Base-by-base conservation (phyloP, 1,140 invertebrate genomes). In the Lucilia sericata region DNA sequence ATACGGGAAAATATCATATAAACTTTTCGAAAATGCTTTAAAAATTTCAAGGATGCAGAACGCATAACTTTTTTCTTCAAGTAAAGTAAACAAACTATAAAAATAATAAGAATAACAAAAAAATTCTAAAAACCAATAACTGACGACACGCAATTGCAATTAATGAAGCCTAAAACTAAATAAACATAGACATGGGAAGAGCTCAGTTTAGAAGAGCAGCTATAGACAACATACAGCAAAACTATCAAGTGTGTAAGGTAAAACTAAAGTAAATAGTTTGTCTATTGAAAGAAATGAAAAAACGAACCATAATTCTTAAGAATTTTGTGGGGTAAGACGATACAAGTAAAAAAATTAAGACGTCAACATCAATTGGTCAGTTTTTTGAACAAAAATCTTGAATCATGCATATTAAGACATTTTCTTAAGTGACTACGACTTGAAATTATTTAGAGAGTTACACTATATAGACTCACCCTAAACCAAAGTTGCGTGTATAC, bases 131-230 rank as follows among this genome's bases (percentile, higher is more conserved):
- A 80, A 80, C 42, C 76, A 80, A 80, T 80, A 80, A 51, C 80
- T 78, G 55, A 76, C 82, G 60, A 83, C 84, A 85, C 82, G 84
- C 82, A 83, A 85, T 65, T 65, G 75, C 84, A 85, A 83, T 85
- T 85, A 80, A 85, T 83, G 84, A 83, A 70, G 21, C 82, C 82
- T 82, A 76, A 84, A 84, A 74, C 42, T 82, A 74, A 84, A 81
- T 36, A 82, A 82, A 82, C 36, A 82, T 65, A 82, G 51, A 80
- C 76, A 70, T 70, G 65, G 21, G 65, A 19, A 21, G 65, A 70
- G n/a, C n/a, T 70, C 9, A 70, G n/a, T 14, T 1, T n/a, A 30
- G 21, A 70, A 21, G 9, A 10, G 10, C 65, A 25, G 10, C 65
- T 70, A 21, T 21, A 12, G 19, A 21, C 65, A 12, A 19, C 10